phyloP scores from a whole-genome alignment of 2,888 invertebrate genomes.

The Scaptomyza cyrtandrae region DNA sequence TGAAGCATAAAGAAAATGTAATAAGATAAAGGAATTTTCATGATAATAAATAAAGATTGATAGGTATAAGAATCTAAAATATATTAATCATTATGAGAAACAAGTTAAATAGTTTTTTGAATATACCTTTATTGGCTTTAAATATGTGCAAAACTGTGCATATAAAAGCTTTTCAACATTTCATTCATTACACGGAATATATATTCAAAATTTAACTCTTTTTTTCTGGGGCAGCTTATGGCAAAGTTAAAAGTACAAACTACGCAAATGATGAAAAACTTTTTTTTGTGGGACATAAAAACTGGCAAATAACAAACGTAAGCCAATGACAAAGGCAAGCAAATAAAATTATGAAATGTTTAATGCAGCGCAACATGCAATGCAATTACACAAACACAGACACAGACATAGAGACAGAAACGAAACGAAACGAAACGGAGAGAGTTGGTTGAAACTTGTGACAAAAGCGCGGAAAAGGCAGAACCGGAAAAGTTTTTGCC shows the following conservation, averaged over 20 bases:
- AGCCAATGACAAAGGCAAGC: conserved; percentile 60
- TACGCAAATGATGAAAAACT: conserved; percentile 44
- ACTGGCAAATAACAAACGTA: conserved; percentile 52
- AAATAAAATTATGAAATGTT: conserved; percentile 70
- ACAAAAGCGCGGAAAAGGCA: conserved; percentile 73
- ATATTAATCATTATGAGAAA: no score
- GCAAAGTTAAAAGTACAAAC: neutral
- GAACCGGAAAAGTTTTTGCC: conserved; percentile 65
- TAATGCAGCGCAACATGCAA: conserved; percentile 77
- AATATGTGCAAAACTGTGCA: no score
- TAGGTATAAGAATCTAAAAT: no score
- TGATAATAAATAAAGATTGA: no score
- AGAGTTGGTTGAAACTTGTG: conserved; percentile 49
- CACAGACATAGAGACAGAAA: neutral
- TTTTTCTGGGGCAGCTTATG: conserved; percentile 26
- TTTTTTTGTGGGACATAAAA: conserved; percentile 45
- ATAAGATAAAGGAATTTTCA: no score
- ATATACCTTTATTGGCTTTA: no score
- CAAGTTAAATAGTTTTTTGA: no score
- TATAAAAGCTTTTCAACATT: neutral
- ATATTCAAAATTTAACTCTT: neutral
- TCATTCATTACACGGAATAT: neutral
- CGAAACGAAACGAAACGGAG: neutral
- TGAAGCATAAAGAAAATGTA: neutral
- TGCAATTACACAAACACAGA: conserved; percentile 60